A percentile compares a stretch with the other conserved stretches of the same genome.
phyloP scores from a whole-genome alignment of 1,140 invertebrate genomes.

The Papilio dardanus region DNA sequence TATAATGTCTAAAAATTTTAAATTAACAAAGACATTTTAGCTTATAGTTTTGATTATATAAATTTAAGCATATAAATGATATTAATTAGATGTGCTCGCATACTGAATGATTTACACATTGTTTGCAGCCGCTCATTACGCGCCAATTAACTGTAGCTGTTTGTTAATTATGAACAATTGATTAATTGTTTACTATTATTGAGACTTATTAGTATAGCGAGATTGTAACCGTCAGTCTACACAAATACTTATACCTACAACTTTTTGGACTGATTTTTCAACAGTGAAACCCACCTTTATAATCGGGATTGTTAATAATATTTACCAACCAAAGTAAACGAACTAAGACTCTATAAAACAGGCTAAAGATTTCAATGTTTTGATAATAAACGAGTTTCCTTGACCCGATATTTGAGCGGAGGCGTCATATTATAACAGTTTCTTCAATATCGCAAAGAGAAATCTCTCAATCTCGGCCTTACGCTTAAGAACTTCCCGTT shows the following conservation, averaged over 20 bases:
- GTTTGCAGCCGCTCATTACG: not conserved
- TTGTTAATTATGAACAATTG: not conserved
- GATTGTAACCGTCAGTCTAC: not conserved
- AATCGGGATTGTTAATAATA: too few relatives aligned
- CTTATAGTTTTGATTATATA: too few relatives aligned
- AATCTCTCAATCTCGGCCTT: constrained; percentile 7
- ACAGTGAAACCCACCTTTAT: not conserved
- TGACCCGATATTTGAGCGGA: constrained; percentile 1
- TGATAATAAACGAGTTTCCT: not conserved
- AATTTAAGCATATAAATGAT: not conserved
- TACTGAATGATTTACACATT: not conserved
- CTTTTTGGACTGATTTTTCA: not conserved
- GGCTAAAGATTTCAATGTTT: not conserved
- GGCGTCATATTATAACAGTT: constrained; percentile 1
- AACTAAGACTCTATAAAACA: too few relatives aligned
- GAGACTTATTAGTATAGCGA: not conserved
- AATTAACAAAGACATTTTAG: not conserved
- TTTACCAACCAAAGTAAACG: too few relatives aligned
- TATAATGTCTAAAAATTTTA: not conserved
- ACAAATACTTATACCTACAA: not conserved
- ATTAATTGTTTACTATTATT: not conserved
- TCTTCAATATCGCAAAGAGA: constrained; percentile 19
- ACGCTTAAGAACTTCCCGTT: constrained; percentile 14
- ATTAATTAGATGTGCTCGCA: not conserved
- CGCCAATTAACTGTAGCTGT: not conserved